A percentile compares a stretch with the other conserved stretches of the same genome.
Conservation (phyloP, 2,113 vertebrate genomes). For the Sphyrna mokarran region DNA sequence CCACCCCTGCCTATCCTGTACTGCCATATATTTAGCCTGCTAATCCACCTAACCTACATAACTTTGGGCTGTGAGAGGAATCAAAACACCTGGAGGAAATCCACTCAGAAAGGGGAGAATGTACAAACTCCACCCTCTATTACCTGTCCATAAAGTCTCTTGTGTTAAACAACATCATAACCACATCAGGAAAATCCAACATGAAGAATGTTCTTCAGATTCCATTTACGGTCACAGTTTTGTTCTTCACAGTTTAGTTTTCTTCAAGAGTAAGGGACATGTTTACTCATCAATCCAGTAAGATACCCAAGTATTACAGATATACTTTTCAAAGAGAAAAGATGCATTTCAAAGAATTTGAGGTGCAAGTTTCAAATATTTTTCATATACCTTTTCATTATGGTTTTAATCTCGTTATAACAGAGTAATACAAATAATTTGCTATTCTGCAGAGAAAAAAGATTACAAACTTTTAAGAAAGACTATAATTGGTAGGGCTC, state of each 20-base stretch:
- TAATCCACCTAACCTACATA: too few species aligned
- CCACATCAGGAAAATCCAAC: neutral
- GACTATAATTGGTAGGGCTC: neutral
- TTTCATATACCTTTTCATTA: neutral
- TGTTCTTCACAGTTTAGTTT: neutral
- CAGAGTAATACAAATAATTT: neutral
- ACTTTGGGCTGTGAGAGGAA: too few species aligned
- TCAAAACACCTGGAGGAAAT: too few species aligned
- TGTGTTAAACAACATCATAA: neutral
- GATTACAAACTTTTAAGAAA: neutral
- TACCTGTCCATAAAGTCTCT: neutral
- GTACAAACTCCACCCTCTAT: neutral
- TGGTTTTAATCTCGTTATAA: neutral
- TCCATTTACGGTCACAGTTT: neutral
- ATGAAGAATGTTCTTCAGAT: neutral
- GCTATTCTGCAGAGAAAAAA: neutral
- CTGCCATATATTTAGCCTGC: too few species aligned
- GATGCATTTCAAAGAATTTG: neutral
- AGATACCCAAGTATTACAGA: neutral
- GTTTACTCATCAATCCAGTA: neutral
- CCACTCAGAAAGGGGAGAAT: too few species aligned
- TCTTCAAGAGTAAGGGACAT: neutral
- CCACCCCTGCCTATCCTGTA: too few species aligned
- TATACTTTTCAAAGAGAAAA: neutral
- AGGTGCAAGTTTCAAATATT: neutral